phyloP scores from a whole-genome alignment of 2,888 invertebrate genomes.

The Oscheius sp. region DNA sequence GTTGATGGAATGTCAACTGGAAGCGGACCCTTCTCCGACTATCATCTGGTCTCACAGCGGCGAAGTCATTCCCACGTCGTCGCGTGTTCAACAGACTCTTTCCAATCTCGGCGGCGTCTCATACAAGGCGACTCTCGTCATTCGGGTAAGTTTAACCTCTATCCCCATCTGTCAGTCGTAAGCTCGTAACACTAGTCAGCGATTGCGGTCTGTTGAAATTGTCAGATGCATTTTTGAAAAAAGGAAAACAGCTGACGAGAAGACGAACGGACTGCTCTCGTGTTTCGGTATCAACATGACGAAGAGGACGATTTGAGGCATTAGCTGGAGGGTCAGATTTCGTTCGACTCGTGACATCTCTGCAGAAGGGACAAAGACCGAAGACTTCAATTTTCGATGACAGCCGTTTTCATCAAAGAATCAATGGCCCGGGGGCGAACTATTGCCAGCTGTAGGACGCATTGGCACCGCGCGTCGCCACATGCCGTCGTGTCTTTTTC shows the following conservation, averaged over 20 bases:
- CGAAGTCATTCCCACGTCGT: constrained; percentile 54
- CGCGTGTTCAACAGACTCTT: constrained; percentile 61
- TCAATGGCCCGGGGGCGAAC: constrained; percentile 17
- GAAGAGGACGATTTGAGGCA: too few relatives aligned
- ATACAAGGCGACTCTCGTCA: constrained; percentile 66
- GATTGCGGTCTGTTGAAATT: background rate
- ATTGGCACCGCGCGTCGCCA: constrained; percentile 25
- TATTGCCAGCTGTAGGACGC: constrained; percentile 26
- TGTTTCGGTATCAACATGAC: too few relatives aligned
- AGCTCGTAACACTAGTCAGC: background rate
- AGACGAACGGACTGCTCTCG: background rate
- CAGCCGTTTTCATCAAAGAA: constrained; percentile 12
- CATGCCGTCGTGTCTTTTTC: constrained; percentile 26
- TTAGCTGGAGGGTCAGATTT: too few relatives aligned
- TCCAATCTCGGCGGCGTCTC: constrained; percentile 55
- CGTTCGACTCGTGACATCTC: background rate
- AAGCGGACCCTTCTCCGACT: constrained; percentile 66
- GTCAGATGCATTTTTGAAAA: background rate
- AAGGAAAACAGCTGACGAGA: constrained; percentile 8
- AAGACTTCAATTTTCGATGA: background rate
- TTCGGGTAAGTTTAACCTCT: constrained; percentile 55
- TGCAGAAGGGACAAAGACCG: too few relatives aligned
- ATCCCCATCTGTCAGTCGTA: background rate
- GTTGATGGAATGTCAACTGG: constrained; percentile 70
- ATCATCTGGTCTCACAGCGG: constrained; percentile 68